Base-by-base conservation (phyloP, 2,797 vertebrate species). In the Peromyscus eremicus region DNA sequence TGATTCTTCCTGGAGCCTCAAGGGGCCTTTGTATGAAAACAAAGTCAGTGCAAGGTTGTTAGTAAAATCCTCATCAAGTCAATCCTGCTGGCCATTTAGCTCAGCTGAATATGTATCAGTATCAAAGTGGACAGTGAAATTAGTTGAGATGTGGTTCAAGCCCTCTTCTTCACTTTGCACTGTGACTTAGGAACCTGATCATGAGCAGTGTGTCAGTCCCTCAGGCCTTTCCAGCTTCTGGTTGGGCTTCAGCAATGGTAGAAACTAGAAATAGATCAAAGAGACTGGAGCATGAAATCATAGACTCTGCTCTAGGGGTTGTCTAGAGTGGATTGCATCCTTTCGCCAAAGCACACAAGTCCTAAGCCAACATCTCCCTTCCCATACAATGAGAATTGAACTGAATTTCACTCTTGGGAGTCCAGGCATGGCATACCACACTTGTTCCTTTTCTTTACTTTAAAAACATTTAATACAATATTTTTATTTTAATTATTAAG, bases 1-100 rank as follows among this genome's bases (percentile, higher is more conserved):
- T n/a, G n/a, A 81, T 88, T 85, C 82, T 92, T 57, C 64, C 17
- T 29, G 32, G 34, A 77, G 62, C 62, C 17, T 70, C 82, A 85
- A 64, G 95, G 92, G 43, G 3, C 34, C 23, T 55, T 87, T 90
- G 8, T 49, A 66, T 71, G 77, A 49, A 43, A 88, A 60, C 2
- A 4, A 12, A 68, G 21, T 34, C 73, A 49, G 17, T 27, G 1
- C 0, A 66, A 52, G 2, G 32, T 79, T 95, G 73, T 87, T 40
- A 55, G 13, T 19, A 76, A 83, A 62, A 84, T 25, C 1, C 34
- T 10, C 57, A 46, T 62, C 37, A 32, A 89, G 52, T 49, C 16
- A 73, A 23, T 12, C 25, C 10, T 6, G 17, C 14, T 23, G 40
- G 49, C 11, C 37, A 21, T 27, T 10, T 5, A 52, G 34, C 27